Conservation (phyloP, 1,140 invertebrate species). For the Maniola jurtina region DNA sequence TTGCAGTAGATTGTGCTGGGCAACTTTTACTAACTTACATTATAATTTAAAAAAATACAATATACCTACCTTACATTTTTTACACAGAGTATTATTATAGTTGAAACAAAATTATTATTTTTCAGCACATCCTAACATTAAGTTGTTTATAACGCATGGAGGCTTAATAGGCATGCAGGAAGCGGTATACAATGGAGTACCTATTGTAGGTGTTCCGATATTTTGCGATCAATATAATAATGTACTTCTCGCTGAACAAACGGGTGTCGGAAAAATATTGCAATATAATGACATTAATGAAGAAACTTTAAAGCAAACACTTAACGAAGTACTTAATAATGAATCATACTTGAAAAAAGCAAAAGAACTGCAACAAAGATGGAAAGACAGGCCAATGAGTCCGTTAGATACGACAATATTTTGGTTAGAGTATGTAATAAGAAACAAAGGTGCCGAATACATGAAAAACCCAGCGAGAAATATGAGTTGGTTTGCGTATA, state of each 20-base stretch:
- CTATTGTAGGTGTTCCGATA: constrained; percentile 83
- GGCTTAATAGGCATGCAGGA: constrained; percentile 84
- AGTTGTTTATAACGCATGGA: constrained; percentile 83
- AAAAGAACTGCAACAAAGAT: constrained; percentile 66
- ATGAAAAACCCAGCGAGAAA: constrained; percentile 80
- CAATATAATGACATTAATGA: constrained; percentile 59
- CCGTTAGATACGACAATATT: constrained; percentile 80
- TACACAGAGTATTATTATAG: too few relatives aligned
- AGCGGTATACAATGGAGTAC: constrained; percentile 82
- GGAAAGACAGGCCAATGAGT: constrained; percentile 78
- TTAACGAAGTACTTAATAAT: constrained; percentile 52
- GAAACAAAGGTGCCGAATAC: constrained; percentile 75
- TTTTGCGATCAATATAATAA: constrained; percentile 82
- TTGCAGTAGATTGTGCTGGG: too few relatives aligned
- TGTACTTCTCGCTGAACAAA: constrained; percentile 66
- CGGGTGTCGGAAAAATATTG: constrained; percentile 70
- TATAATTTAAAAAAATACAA: too few relatives aligned
- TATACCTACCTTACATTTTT: too few relatives aligned
- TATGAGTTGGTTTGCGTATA: constrained; percentile 81
- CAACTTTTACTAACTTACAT: too few relatives aligned
- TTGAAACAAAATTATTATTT: constrained; percentile 39
- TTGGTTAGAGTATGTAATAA: constrained; percentile 83
- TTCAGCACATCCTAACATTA: constrained; percentile 79
- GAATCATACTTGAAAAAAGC: constrained; percentile 58
- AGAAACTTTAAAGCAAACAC: constrained; percentile 39